These are phyloP conservation scores for Hipposideros armiger DNA, from an alignment of 2,113 vertebrate species.

Conservation along the genomic window DNA sequence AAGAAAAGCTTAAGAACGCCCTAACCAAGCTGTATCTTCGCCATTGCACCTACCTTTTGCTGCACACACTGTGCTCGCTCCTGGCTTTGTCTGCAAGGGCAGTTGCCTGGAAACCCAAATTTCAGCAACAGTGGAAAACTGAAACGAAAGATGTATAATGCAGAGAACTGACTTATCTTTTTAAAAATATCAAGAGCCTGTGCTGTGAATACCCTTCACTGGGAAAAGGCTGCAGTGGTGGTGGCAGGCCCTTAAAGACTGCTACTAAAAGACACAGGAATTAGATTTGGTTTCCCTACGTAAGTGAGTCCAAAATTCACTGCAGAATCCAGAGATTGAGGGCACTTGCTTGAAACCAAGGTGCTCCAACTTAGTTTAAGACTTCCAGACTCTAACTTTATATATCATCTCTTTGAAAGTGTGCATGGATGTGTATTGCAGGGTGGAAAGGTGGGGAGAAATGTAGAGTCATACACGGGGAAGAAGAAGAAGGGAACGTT, in stretches of 20 bases:
- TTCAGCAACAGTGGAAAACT: conserved; percentile 77
- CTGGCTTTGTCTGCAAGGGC: conserved; percentile 71
- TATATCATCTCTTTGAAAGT: conserved; percentile 71
- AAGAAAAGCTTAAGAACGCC: conserved; percentile 63
- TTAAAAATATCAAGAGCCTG: conserved; percentile 57
- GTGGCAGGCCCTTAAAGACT: conserved; percentile 68
- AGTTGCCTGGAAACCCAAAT: conserved; percentile 69
- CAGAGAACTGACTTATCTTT: conserved; percentile 67
- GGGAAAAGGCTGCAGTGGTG: conserved; percentile 69
- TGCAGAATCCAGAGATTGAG: conserved; percentile 70
- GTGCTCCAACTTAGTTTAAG: conserved; percentile 79
- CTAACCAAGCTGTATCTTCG: conserved; percentile 64
- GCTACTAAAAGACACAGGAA: conserved; percentile 67
- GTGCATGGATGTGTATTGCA: conserved; percentile 71
- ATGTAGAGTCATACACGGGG: conserved; percentile 26
- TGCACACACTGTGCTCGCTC: conserved; percentile 64
- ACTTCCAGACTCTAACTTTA: conserved; percentile 75
- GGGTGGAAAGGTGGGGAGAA: conserved; percentile 60
- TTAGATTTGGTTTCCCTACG: conserved; percentile 63
- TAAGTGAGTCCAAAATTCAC: conserved; percentile 66
- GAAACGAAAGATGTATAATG: conserved; percentile 59
- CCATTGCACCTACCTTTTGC: conserved; percentile 73
- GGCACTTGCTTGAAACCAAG: conserved; percentile 80
- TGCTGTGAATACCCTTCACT: conserved; percentile 52
- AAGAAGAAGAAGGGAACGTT: conserved; percentile 43